A percentile compares a stretch with the other conserved stretches of the same genome.
Conservation (phyloP, 92 coral and sea anemone genomes). For the Phenganax stokvisi region DNA sequence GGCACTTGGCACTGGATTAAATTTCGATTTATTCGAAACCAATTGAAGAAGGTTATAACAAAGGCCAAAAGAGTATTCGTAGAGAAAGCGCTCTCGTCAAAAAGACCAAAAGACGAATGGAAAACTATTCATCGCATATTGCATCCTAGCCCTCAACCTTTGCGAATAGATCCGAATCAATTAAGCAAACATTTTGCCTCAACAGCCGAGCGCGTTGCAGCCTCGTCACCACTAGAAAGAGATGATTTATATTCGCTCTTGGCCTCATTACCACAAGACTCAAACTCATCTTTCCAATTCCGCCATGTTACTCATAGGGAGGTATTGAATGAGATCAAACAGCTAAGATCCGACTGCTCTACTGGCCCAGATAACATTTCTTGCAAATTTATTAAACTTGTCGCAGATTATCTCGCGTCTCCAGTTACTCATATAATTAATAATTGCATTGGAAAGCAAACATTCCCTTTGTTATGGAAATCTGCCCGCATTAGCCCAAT, state of each 20-base stretch:
- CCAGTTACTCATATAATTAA: constrained; percentile 25
- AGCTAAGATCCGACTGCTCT: constrained; percentile 49
- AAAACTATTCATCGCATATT: too few species aligned
- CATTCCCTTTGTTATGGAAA: constrained; percentile 29
- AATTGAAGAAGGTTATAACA: too few species aligned
- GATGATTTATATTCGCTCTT: constrained; percentile 4
- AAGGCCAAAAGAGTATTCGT: constrained; percentile 14
- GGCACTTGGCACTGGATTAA: too few species aligned
- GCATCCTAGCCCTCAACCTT: too few species aligned
- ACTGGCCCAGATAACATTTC: constrained; percentile 42
- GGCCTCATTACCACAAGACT: constrained; percentile 26
- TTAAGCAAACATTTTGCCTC: constrained; percentile 33
- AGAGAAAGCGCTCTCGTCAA: constrained; percentile 12
- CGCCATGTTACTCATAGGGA: constrained; percentile 42
- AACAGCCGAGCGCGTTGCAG: constrained; percentile 25
- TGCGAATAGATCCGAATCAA: constrained; percentile 1
- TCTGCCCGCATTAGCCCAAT: constrained; percentile 31
- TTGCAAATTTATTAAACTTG: constrained; percentile 14
- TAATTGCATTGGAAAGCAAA: constrained; percentile 12
- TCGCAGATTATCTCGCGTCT: constrained; percentile 26
- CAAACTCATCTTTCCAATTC: constrained; percentile 11
- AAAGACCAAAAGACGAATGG: constrained; percentile 22
- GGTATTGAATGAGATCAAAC: constrained; percentile 36
- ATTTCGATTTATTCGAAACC: too few species aligned
- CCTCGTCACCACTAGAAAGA: background rate